Percentiles rank a stretch among this genome's conserved stretches.
Conservation (phyloP, 2,797 vertebrate genomes). For the Peromyscus melanophrys region DNA sequence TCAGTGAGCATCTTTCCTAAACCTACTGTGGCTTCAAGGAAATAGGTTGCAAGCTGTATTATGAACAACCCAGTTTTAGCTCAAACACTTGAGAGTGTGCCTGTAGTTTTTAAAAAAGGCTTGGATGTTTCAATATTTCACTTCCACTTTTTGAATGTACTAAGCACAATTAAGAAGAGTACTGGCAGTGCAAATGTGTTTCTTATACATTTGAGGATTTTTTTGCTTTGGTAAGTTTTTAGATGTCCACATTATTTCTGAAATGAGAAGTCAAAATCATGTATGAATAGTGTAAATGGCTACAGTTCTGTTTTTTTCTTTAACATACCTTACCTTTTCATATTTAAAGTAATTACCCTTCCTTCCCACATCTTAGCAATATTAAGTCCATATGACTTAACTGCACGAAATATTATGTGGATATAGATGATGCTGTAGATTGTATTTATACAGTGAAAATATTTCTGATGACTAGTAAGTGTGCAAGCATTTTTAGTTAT, state of each 20-base stretch:
- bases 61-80: background rate
- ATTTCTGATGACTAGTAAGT: background rate
- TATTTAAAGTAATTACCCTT: slow-evolving; percentile 32
- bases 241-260: background rate
- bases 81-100: slow-evolving; percentile 8
- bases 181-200: slow-evolving; percentile 29
- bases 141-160: background rate
- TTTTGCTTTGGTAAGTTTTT: slow-evolving; percentile 2
- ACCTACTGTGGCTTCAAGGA: background rate
- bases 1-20: background rate
- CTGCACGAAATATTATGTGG: background rate
- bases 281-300: background rate
- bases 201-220: slow-evolving; percentile 6
- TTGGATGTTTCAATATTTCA: background rate
- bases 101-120: background rate
- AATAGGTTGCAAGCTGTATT: background rate
- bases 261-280: slow-evolving; percentile 20
- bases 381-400: background rate
- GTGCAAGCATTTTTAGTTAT: background rate
- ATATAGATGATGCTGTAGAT: background rate
- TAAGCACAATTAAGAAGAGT: background rate
- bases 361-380: background rate
- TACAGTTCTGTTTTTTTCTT: slow-evolving; percentile 35
- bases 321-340: slow-evolving; percentile 36
- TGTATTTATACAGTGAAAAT: background rate